Evolutionary conservation across 2,797 vertebrate genomes (phyloP).

Genomic region (Cirrhinus molitorella): DNA sequence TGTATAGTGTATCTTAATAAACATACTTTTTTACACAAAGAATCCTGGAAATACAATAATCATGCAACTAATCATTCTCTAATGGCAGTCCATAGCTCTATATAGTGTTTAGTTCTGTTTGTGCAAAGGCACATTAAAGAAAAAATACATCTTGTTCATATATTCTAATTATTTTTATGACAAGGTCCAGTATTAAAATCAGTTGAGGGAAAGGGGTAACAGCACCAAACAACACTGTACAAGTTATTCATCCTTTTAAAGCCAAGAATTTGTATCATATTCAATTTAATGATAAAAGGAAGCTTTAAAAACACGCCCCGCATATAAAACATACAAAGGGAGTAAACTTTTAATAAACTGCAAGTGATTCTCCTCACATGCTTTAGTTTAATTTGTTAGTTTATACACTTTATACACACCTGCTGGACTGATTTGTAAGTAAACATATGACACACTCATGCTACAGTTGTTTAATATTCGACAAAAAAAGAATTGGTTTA

Average conservation of each 20-base stretch:
- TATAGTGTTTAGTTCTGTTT: neutral
- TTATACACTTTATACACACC: neutral
- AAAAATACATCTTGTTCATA: neutral
- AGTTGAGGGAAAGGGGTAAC: conserved; percentile 8
- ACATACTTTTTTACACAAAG: conserved; percentile 1
- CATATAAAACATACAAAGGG: neutral
- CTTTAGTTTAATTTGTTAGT: neutral
- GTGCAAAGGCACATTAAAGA: neutral
- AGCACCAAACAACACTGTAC: neutral
- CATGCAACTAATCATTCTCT: neutral
- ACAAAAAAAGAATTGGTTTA: neutral
- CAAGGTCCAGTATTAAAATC: conserved; percentile 14
- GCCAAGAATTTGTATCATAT: neutral
- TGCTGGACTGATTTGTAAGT: conserved; percentile 1
- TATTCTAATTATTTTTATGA: neutral
- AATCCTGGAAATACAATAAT: neutral
- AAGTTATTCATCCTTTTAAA: neutral
- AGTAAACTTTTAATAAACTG: neutral
- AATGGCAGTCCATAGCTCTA: neutral
- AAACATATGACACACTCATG: conserved; percentile 25
- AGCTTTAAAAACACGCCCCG: neutral
- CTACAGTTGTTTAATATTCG: conserved; percentile 14
- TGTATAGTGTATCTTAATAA: neutral
- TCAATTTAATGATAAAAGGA: neutral
- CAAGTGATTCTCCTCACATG: neutral